Conservation (phyloP, 30 jellyfish, hydroid and myxozoan genomes). For the Cassiopea xamachana region DNA sequence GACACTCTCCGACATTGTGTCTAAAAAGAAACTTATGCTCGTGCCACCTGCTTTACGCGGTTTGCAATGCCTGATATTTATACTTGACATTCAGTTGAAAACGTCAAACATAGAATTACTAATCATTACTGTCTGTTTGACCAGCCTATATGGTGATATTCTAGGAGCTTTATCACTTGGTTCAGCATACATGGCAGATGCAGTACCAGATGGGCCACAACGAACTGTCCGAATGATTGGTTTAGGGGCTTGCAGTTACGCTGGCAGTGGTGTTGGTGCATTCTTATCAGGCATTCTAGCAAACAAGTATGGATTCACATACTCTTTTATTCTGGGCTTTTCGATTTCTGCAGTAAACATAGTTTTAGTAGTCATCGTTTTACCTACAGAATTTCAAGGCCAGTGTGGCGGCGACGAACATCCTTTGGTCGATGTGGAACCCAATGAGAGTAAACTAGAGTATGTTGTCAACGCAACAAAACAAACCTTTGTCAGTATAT, state of each 20-base stretch:
- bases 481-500: neutral
- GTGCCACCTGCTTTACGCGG: conserved; percentile 6
- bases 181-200: conserved; percentile 20
- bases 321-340: neutral
- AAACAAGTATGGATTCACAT: conserved; percentile 10
- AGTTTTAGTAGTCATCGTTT: neutral
- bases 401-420: neutral
- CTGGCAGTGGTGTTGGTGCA: conserved; percentile 11
- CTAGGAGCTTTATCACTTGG: conserved; percentile 21
- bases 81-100: neutral
- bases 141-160: conserved; percentile 26
- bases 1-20: conserved; percentile 11
- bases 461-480: neutral
- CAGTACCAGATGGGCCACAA: neutral
- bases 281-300: conserved; percentile 3
- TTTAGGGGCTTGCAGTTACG: neutral
- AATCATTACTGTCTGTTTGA: conserved; percentile 3
- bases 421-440: neutral
- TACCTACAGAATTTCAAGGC: neutral
- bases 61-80: neutral
- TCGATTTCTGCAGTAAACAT: neutral
- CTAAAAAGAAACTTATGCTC: conserved; percentile 15
- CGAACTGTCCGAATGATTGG: conserved; percentile 20
- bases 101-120: neutral
- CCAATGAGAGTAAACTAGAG: neutral